Conservation (phyloP, 2,797 vertebrate genomes). For the Hypotaenidia philippensis region DNA sequence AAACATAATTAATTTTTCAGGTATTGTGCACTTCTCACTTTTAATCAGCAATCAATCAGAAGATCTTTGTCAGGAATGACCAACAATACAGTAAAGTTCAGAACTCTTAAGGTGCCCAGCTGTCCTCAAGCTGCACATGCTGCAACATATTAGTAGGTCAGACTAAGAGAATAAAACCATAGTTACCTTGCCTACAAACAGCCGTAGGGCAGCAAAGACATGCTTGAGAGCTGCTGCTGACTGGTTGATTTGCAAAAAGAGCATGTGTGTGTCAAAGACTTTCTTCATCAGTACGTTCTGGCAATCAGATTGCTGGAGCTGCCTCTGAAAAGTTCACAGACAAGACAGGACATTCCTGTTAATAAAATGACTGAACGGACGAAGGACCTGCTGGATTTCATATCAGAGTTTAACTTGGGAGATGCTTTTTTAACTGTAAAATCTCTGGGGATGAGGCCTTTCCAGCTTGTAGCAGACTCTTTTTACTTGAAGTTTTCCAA, state of each 20-base stretch:
- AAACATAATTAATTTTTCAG: background rate
- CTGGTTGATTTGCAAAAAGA: conserved; percentile 98
- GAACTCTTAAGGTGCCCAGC: background rate
- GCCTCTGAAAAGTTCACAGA: conserved; percentile 85
- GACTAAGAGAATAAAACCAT: background rate
- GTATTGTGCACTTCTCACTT: background rate
- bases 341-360: background rate
- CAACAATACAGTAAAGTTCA: background rate
- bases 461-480: background rate
- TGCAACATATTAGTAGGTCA: background rate
- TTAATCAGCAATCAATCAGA: background rate
- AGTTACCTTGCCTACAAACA: conserved; percentile 94
- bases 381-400: background rate
- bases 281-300: conserved; percentile 96
- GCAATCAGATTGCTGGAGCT: conserved; percentile 92
- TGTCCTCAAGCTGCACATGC: background rate
- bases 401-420: accelerated
- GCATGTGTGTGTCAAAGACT: conserved; percentile 96
- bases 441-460: background rate
- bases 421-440: background rate
- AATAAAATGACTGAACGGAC: background rate
- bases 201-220: conserved; percentile 91
- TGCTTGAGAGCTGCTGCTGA: conserved; percentile 92
- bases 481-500: background rate
- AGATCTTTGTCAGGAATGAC: background rate